Evolutionary conservation across 2,797 vertebrate genomes (phyloP), one percentile per base, ranked within the genome.

Genomic region (Sus cebifrons): DNA sequence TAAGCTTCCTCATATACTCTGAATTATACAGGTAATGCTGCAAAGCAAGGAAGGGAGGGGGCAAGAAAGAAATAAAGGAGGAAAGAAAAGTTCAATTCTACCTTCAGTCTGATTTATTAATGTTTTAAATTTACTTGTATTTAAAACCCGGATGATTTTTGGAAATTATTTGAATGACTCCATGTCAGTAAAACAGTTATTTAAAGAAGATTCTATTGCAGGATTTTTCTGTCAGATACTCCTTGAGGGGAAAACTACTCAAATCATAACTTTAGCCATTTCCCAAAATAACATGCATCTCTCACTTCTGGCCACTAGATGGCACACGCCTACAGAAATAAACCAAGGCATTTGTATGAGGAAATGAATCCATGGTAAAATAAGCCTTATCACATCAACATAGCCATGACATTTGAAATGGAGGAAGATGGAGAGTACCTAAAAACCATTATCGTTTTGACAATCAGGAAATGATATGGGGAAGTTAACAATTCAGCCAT

Each of bases 291-390:
- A 7, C 20, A 5, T 68, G 82, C 40, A 62, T 36, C 86, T 94
- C 75, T 92, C 64, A 40, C 7, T 23, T 71, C 5, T 0, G 1
- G 71, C 86, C 97, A 97, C 97, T 96, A 96, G 97, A 94, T 97
- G 96, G 81, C 92, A 86, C 1, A 91, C 15, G 2, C 49, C 64
- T 10, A 81, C 82, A 49, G 21, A 81, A 83, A 32, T 36, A 96
- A 96, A 67, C 21, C 29, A 64, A 92, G 36, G 12, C 40, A 49
- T 62, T 15, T 20, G 5, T 10, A 0, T 5, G 25, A 62, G n/a
- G 62, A 68, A 25, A 36, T 12, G 54, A 88, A 62, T 32, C 17
- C 32, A 7, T 62, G 44, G 73, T 52, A 91, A 74, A 85, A 32
- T 16, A 82, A 67, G 23, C 36, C 8, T 97, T 71, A 9, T 86